These are phyloP conservation scores for Euthynnus affinis DNA, from an alignment of 2,797 vertebrate genomes.

Conservation along the genomic window DNA sequence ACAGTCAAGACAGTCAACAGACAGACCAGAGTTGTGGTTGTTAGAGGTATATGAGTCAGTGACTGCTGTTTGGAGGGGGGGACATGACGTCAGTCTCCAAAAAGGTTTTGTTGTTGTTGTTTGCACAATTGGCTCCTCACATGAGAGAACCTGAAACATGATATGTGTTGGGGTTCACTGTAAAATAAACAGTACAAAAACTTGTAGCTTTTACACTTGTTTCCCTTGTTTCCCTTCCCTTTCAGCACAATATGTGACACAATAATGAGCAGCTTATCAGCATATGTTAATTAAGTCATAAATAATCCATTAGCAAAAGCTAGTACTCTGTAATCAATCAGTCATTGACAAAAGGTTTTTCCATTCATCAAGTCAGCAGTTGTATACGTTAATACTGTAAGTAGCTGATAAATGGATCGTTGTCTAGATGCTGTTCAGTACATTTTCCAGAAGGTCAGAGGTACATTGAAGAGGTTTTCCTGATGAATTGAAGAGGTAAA, in stretches of 20 bases:
- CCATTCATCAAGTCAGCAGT: neutral
- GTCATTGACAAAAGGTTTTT: too few species aligned
- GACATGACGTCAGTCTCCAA: too few species aligned
- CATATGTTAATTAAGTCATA: neutral
- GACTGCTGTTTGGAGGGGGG: slow-evolving; percentile 7
- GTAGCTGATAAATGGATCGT: neutral
- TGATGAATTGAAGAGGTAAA: neutral
- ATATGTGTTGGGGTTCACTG: neutral
- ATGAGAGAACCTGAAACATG: neutral
- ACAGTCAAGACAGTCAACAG: too few species aligned
- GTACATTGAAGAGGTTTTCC: neutral
- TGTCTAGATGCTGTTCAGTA: neutral
- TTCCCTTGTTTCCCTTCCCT: neutral
- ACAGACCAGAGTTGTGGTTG: neutral
- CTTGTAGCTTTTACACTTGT: neutral
- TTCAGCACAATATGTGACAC: neutral
- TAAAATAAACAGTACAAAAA: neutral
- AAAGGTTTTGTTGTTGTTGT: neutral
- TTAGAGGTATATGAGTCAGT: slow-evolving; percentile 23
- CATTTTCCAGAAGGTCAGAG: neutral
- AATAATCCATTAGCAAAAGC: neutral
- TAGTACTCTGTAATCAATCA: too few species aligned
- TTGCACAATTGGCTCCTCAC: neutral
- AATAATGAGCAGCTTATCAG: neutral
- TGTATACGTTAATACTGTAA: neutral